Base-by-base conservation (phyloP, 2,113 vertebrate species). In the Apus apus region DNA sequence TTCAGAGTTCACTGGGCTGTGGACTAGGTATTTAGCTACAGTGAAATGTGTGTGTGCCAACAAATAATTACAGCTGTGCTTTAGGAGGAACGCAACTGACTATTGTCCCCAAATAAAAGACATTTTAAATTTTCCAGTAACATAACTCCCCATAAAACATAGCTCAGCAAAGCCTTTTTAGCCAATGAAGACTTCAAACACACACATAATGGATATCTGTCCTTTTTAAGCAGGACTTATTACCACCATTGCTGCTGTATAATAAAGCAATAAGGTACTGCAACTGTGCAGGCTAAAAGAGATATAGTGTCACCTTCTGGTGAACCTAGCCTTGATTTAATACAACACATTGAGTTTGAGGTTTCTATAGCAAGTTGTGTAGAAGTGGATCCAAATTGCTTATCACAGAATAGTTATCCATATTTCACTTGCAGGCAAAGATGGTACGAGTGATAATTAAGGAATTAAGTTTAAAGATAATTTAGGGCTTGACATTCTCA, bases 131-230 rank as follows among this genome's bases (percentile, higher is more conserved):
- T 85, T 95, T 79, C 58, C 54, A 87, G 40, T 78, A 79, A 78
- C 50, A 81, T 67, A 84, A n/a, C 65, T 46, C 96, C 27, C 50
- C 60, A 91, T 85, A 83, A 97, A 87, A 93, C 64, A 91, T 14
- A 95, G 36, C 77, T 65, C 57, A 68, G 72, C 30, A 91, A 87
- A 95, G 78, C 23, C 43, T 71, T 95, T 88, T 87, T 38, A 91
- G 48, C 29, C 79, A 77, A 54, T 60, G 77, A 80, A 90, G 66
- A 38, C 34, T 86, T 93, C 72, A 53, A 85, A 71, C 19, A 86
- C 22, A 90, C 51, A 91, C 88, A 70, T 76, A 93, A 91, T 6
- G 14, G 75, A 36, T 90, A 80, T 34, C 67, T 85, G 71, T 80
- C 72, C 32, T 77, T 95, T 87, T 83, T 23, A 89, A 94, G 67